A percentile compares a stretch with the other conserved stretches of the same genome.
These are phyloP conservation scores for Porites cylindrica DNA, from an alignment of 92 coral and sea anemone species.

Conservation along the genomic window DNA sequence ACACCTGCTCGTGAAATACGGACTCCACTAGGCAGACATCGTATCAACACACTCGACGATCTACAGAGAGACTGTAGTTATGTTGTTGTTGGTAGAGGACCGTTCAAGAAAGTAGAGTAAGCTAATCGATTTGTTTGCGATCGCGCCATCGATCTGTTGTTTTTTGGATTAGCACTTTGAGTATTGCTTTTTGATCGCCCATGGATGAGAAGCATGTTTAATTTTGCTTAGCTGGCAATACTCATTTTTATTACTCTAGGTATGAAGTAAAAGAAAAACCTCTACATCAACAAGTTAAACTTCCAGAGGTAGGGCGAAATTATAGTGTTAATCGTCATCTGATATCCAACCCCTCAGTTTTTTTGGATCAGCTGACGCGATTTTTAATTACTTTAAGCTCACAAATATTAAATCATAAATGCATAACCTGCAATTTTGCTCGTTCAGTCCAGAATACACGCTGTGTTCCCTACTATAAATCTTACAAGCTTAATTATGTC, in stretches of 20 bases:
- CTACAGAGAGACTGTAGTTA: conserved; percentile 79
- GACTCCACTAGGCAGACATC: conserved; percentile 89
- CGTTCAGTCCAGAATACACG: too few relatives aligned
- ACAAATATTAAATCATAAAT: not conserved
- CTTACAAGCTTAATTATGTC: too few relatives aligned
- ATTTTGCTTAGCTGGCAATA: not conserved
- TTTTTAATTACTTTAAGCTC: not conserved
- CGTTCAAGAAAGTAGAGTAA: conserved; percentile 66
- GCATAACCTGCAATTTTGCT: not conserved
- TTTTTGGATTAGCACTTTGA: not conserved
- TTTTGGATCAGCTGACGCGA: not conserved
- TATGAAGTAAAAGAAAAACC: conserved; percentile 34
- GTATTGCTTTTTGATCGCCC: not conserved
- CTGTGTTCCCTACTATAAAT: not conserved
- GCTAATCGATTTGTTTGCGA: conserved; percentile 29
- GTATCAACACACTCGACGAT: conserved; percentile 65
- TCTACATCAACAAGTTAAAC: not conserved
- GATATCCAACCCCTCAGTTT: not conserved
- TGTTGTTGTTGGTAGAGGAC: conserved; percentile 81
- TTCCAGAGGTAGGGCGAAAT: conserved; percentile 7
- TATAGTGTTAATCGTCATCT: not conserved
- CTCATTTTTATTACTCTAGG: not conserved
- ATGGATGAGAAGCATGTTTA: not conserved
- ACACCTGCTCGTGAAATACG: conserved; percentile 82
- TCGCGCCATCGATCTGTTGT: conserved; percentile 28